Evolutionary conservation across 2,888 invertebrate species (phyloP), one percentile per base, ranked within the genome.

Genomic region (Frankliniella fusca): DNA sequence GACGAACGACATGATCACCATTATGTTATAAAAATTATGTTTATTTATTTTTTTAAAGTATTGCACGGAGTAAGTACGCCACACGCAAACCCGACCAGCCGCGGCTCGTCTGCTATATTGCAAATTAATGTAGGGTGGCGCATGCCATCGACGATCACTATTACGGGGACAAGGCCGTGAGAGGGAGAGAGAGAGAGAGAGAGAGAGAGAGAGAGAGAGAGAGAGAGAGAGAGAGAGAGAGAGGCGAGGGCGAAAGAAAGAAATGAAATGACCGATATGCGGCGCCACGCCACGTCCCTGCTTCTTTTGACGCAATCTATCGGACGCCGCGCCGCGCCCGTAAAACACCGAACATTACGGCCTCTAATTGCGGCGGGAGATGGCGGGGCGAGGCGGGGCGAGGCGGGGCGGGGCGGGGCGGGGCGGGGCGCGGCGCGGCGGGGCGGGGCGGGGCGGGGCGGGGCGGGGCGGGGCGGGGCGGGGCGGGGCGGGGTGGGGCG

Each of bases 181-280:
- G 12, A 65, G 20, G 20, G 20, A 10, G 65, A 20, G 65, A 10
- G 65, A 65, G 65, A 20, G 20, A 20, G 20, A 20, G 65, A 65
- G 65, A 20, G 65, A 65, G 65, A 65, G 65, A 15, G 65, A 65
- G 65, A 65, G 65, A 65, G 65, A 65, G 65, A 65, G 65, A 65
- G 65, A 65, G 65, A 65, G 12, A 65, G 65, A 65, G 65, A 65
- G 65, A 65, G 65, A 65, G 65, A 65, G 65, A 65, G 7, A 23
- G 23, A 23, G 23, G 23, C 9, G 23, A 9, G 23, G 5, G 23
- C 15, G 8, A n/a, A 2, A 65, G 27, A 12, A 9, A 76, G 20
- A 61, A 61, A 18, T 20, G 61, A 15, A n/a, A 15, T n/a, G 61
- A 9, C 70, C 23, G 12, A 76, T 23, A 27, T 23, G 70, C 12